These are phyloP conservation scores for Chelmon rostratus DNA, from an alignment of 2,797 vertebrate genomes.

Conservation along the genomic window DNA sequence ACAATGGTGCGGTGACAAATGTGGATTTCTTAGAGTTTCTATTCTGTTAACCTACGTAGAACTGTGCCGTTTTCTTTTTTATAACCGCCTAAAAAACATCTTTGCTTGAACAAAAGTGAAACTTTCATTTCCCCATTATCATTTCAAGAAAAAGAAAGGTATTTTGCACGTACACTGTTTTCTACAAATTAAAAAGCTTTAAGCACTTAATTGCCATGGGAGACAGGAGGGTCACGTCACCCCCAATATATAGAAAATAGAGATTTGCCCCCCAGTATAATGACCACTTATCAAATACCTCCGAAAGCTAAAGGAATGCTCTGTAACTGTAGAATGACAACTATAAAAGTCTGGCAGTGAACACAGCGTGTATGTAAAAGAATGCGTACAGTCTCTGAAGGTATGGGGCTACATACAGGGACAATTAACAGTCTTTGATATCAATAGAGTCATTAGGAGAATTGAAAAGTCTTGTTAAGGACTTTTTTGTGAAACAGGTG, in stretches of 20 bases:
- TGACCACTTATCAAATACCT: not conserved
- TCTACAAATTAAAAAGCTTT: not conserved
- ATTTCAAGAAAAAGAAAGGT: conserved; percentile 18
- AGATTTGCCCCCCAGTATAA: not conserved
- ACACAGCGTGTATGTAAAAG: not conserved
- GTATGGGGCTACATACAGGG: not conserved
- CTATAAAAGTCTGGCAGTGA: not conserved
- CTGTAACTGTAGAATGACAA: conserved; percentile 12
- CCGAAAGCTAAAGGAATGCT: not conserved
- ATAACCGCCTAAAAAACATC: not conserved
- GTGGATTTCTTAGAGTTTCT: conserved; percentile 30
- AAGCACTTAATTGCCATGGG: not conserved
- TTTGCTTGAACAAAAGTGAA: not conserved
- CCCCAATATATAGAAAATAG: too few species aligned
- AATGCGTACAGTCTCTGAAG: not conserved
- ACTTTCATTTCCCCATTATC: not conserved
- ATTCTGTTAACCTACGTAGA: conserved; percentile 18
- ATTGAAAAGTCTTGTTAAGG: not conserved
- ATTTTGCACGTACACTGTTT: conserved; percentile 16
- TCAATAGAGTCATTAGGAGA: not conserved
- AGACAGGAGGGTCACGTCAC: too few species aligned
- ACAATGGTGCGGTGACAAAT: conserved; percentile 23
- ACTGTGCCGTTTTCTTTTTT: not conserved
- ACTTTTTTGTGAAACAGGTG: not conserved
- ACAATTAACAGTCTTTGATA: not conserved